Conservation (phyloP, 2,113 vertebrate species). For the Emydocephalus ijimae region DNA sequence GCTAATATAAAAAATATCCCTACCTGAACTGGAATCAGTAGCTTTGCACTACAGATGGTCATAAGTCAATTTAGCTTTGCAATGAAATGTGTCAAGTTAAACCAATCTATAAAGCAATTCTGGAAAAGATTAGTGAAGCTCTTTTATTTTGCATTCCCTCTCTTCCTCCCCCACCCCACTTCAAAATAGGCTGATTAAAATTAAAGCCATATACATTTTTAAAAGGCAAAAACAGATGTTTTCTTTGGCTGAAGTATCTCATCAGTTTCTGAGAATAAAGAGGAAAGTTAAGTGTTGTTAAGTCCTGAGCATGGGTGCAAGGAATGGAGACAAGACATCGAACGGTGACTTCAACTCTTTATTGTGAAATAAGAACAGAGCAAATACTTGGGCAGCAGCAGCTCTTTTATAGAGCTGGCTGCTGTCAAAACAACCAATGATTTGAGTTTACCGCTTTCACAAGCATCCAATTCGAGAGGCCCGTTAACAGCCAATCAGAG, state of each 20-base stretch:
- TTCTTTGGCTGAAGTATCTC: slow-evolving; percentile 16
- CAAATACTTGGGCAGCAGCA: too few relatives aligned
- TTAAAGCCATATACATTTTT: slow-evolving; percentile 26
- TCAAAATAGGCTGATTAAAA: slow-evolving; percentile 28
- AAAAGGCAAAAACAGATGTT: slow-evolving; percentile 17
- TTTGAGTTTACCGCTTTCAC: too few relatives aligned
- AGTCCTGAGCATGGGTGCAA: too few relatives aligned
- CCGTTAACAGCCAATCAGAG: too few relatives aligned
- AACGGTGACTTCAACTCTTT: too few relatives aligned
- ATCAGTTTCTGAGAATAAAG: slow-evolving; percentile 15
- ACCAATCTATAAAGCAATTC: slow-evolving; percentile 40
- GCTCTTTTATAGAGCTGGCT: too few relatives aligned
- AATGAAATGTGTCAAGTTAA: slow-evolving; percentile 50
- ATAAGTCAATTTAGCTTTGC: slow-evolving; percentile 40
- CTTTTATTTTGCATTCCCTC: neutral
- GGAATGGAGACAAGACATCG: too few relatives aligned
- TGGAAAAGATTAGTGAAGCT: slow-evolving; percentile 38
- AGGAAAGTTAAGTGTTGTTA: neutral
- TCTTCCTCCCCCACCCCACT: neutral
- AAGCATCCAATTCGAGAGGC: too few relatives aligned
- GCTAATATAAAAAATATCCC: slow-evolving; percentile 18
- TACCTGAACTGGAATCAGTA: slow-evolving; percentile 28
- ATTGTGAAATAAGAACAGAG: too few relatives aligned
- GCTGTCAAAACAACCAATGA: too few relatives aligned
- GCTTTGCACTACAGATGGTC: slow-evolving; percentile 44